phyloP scores from a whole-genome alignment of 2,797 vertebrate genomes.

The Tauraco hartlaubi region DNA sequence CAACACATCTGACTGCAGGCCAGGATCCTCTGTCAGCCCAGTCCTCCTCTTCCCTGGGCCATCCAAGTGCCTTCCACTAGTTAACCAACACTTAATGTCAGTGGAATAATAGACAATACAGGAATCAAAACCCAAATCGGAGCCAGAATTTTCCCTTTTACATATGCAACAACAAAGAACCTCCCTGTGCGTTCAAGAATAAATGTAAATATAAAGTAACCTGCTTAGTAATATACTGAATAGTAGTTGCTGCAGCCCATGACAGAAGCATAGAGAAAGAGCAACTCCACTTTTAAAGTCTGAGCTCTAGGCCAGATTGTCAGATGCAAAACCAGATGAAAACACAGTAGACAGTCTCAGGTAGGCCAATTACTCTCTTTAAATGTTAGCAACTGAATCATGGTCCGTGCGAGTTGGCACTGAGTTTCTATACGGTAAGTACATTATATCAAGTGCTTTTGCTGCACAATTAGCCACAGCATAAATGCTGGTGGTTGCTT shows the following conservation, averaged over 20 bases:
- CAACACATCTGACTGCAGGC: neutral
- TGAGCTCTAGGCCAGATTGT: neutral
- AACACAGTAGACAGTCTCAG: neutral
- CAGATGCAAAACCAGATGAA: neutral
- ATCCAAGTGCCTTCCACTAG: neutral
- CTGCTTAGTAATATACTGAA: neutral
- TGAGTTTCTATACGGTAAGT: neutral
- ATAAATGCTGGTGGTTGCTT: neutral
- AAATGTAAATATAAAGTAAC: neutral
- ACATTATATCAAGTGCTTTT: neutral
- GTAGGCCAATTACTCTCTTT: neutral
- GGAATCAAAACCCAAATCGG: neutral
- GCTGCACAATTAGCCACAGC: neutral
- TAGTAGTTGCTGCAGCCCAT: neutral
- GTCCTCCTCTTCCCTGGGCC: neutral
- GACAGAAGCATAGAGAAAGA: neutral
- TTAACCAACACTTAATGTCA: neutral
- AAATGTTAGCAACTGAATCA: neutral
- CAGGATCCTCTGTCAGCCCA: neutral
- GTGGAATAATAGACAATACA: neutral
- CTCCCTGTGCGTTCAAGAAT: neutral
- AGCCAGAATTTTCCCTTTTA: neutral
- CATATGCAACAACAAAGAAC: neutral
- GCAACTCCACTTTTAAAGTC: neutral
- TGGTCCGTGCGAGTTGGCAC: neutral